A percentile compares a stretch with the other conserved stretches of the same genome.
phyloP scores from a whole-genome alignment of 2,113 vertebrate species.

The Nicator chloris region DNA sequence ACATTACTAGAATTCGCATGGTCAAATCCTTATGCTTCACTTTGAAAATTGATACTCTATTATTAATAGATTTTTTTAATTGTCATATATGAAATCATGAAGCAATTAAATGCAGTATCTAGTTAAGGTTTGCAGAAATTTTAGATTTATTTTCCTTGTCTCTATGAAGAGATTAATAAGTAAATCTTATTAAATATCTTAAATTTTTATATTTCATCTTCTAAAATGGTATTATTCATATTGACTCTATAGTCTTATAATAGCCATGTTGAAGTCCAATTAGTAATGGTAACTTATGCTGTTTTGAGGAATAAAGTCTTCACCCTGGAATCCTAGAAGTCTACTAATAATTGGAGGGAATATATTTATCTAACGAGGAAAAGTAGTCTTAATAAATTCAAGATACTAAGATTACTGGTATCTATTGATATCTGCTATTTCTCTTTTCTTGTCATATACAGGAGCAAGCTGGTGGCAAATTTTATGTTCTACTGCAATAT shows the following conservation, averaged over 20 bases:
- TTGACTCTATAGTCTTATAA: not conserved
- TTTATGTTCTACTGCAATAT: not conserved
- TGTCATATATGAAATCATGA: not conserved
- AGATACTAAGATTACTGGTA: not conserved
- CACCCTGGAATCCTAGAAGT: not conserved
- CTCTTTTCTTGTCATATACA: not conserved
- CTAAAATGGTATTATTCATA: not conserved
- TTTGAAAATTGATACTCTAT: not conserved
- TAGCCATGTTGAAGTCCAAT: not conserved
- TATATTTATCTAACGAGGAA: not conserved
- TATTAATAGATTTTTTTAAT: not conserved
- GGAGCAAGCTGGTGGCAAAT: not conserved
- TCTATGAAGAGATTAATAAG: not conserved
- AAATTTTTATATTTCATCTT: not conserved
- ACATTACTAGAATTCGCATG: not conserved
- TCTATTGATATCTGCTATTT: not conserved
- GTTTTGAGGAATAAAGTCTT: not conserved
- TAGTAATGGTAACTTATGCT: not conserved
- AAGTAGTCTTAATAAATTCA: not conserved
- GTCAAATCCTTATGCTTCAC: not conserved
- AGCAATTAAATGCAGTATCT: not conserved
- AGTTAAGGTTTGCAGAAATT: not conserved
- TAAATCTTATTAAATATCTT: not conserved
- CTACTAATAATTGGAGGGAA: not conserved
- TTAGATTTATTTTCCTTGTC: not conserved